Evolutionary conservation across 2,888 invertebrate species (phyloP), one percentile per base, ranked within the genome.

Genomic region (Muscina levida): DNA sequence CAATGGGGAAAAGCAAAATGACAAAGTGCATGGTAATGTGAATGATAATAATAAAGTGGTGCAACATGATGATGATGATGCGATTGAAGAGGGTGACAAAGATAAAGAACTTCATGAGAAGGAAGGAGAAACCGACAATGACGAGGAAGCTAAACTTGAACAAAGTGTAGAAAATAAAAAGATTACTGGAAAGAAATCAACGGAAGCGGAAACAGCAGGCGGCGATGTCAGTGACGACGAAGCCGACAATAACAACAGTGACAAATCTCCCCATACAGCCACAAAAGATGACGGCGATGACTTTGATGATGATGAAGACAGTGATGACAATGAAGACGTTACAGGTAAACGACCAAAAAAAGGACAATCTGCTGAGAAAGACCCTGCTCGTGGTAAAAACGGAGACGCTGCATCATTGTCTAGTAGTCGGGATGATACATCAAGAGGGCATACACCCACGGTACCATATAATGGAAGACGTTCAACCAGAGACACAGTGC

Each of bases 261-360:
- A 66, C 72, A 82, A 68, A 22, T 11, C 44, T 24, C 44, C 44
- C 24, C 15, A n/a, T 17, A 26, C 44, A 26, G 81, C 74, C 5
- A 62, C 62, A 19, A 62, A 62, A 13, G 62, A 75, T 19, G 84
- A 86, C n/a, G 84, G 83, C 42, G 84, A 82, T 68, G 83, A 84
- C 42, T 79, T 83, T 4, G 51, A 72, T 42, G 80, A 68, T 56
- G 77, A 83, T 26, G 77, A 77, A 31, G 83, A 84, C 15, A 82
- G 84, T 39, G 75, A 84, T 51, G 83, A 79, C 31, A 84, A 84
- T 2, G 84, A 86, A 15, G 70, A 72, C 17, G 51, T 72, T 15
- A 67, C 71, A 11, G 56, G 62, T 42, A 59, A 71, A 72, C 48
- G 31, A 66, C 19, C 17, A 10, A 56, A 72, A 46, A 67, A 56